These are phyloP conservation scores for Bombus vancouverensis DNA, from an alignment of 1,140 invertebrate genomes.

Conservation along the genomic window DNA sequence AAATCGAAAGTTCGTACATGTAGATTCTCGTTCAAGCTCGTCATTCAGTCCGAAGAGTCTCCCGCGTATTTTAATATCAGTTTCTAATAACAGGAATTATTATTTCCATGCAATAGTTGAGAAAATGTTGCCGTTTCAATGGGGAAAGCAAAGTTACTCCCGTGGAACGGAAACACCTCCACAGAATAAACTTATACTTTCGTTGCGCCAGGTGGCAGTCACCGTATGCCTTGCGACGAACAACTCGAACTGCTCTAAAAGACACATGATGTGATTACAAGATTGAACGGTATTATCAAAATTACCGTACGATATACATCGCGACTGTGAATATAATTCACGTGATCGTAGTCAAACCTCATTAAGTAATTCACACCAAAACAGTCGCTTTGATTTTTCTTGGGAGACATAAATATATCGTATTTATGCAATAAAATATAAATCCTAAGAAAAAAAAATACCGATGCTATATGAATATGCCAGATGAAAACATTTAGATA, in stretches of 20 bases:
- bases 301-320: slow-evolving; percentile 9
- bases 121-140: slow-evolving; percentile 29
- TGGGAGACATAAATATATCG: no score
- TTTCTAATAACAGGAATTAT: slow-evolving; percentile 15
- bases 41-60: no score
- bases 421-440: no score
- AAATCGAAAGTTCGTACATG: neutral
- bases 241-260: neutral
- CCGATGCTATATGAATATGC: no score
- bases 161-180: slow-evolving; percentile 41
- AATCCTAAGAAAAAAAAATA: no score
- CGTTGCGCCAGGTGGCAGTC: slow-evolving; percentile 14
- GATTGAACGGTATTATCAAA: slow-evolving; percentile 48
- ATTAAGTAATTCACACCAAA: slow-evolving; percentile 18
- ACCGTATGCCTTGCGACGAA: no score
- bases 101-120: slow-evolving; percentile 29
- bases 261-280: slow-evolving; percentile 30
- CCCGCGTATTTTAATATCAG: neutral
- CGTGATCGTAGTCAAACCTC: slow-evolving; percentile 33
- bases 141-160: slow-evolving; percentile 46
- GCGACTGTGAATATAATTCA: slow-evolving; percentile 39
- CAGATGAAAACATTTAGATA: no score
- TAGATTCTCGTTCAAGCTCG: neutral
- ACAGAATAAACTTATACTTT: slow-evolving; percentile 37
- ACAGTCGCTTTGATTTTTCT: no score